Evolutionary conservation across 2,888 invertebrate genomes (phyloP).

Genomic region (Diplolepis rosae): DNA sequence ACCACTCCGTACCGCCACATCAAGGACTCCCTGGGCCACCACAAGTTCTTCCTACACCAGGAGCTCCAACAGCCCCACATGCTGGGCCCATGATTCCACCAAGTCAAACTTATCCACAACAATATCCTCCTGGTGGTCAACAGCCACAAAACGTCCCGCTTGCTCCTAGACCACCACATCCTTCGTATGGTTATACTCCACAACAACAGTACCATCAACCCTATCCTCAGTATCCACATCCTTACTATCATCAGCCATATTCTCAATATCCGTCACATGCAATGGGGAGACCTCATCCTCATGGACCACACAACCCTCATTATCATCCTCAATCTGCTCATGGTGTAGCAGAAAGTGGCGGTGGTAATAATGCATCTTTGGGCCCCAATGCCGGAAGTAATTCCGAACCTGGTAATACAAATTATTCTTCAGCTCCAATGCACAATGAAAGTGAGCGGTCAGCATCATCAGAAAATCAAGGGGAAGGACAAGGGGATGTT

Average conservation of each 20-base stretch:
- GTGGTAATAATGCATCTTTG: slow-evolving; percentile 49
- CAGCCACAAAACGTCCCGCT: slow-evolving; percentile 75
- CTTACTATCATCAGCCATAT: slow-evolving; percentile 76
- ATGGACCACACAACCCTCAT: slow-evolving; percentile 69
- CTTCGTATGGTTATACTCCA: slow-evolving; percentile 75
- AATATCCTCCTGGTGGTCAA: slow-evolving; percentile 71
- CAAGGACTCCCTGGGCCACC: slow-evolving; percentile 55
- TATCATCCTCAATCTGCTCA: slow-evolving; percentile 72
- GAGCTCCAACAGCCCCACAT: slow-evolving; percentile 60
- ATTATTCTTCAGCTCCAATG: slow-evolving; percentile 63
- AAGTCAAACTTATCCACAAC: slow-evolving; percentile 71
- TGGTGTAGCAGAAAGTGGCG: slow-evolving; percentile 62
- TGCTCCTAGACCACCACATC: slow-evolving; percentile 77
- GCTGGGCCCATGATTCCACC: slow-evolving; percentile 66
- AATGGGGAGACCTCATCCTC: slow-evolving; percentile 74
- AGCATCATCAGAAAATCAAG: slow-evolving; percentile 62
- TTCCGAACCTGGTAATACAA: slow-evolving; percentile 56
- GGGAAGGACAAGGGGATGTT: slow-evolving; percentile 63
- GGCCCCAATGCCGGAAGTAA: slow-evolving; percentile 50
- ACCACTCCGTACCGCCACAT: slow-evolving; percentile 69
- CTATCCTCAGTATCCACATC: slow-evolving; percentile 75
- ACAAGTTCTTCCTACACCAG: slow-evolving; percentile 64
- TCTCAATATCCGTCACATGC: slow-evolving; percentile 76
- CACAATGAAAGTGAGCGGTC: slow-evolving; percentile 65
- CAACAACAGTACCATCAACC: slow-evolving; percentile 75